phyloP scores from a whole-genome alignment of 1,140 invertebrate genomes.

The Drosophila navojoa region DNA sequence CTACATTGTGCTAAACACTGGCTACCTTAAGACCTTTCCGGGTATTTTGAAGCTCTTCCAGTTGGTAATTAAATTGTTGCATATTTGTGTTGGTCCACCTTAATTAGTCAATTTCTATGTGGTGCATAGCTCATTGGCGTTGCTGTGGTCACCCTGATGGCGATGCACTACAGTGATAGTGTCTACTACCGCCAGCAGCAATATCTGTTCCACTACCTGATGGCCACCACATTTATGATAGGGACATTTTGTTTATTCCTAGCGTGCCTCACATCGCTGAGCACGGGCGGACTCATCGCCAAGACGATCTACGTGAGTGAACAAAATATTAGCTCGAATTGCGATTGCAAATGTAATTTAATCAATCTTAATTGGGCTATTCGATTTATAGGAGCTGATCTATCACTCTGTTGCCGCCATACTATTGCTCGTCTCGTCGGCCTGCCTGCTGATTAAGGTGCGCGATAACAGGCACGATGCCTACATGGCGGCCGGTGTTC shows the following conservation, averaged over 20 bases:
- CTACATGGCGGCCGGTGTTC: conserved; percentile 88
- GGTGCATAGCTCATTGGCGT: conserved; percentile 88
- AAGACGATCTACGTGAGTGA: conserved; percentile 94
- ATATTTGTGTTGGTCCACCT: background rate
- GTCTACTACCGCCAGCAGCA: conserved; percentile 80
- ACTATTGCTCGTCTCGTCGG: conserved; percentile 88
- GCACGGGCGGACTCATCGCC: conserved; percentile 90
- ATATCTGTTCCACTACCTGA: conserved; percentile 89
- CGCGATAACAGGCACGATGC: conserved; percentile 86
- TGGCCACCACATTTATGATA: conserved; percentile 88
- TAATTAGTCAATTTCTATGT: conserved; percentile 40
- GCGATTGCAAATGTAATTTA: background rate
- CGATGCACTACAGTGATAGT: conserved; percentile 85
- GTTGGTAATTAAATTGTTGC: conserved; percentile 86
- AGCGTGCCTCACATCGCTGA: conserved; percentile 89
- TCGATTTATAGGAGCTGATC: conserved; percentile 88
- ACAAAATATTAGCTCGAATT: background rate
- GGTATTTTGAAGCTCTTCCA: conserved; percentile 90
- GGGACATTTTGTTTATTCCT: conserved; percentile 89
- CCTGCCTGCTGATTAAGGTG: conserved; percentile 87
- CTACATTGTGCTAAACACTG: conserved; percentile 90
- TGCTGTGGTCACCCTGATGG: conserved; percentile 88
- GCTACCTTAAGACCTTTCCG: conserved; percentile 89
- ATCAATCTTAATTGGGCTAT: background rate
- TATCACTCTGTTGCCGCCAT: conserved; percentile 90